Evolutionary conservation across 2,888 invertebrate species (phyloP).

Genomic region (Drosophila emarginata): DNA sequence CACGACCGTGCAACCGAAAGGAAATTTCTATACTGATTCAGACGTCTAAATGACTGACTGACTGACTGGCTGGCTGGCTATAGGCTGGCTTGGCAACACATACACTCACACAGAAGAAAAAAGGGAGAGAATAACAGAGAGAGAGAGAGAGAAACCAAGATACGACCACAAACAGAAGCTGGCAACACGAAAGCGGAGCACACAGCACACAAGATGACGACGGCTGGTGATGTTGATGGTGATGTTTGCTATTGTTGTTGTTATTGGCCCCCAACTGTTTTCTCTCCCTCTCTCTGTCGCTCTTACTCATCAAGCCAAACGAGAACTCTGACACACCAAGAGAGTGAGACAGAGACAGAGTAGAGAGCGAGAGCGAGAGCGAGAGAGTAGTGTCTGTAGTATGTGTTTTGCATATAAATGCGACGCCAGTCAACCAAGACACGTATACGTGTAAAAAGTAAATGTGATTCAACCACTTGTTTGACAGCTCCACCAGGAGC

Average conservation of each 20-base stretch:
- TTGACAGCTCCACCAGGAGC: constrained; percentile 55
- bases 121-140: background rate
- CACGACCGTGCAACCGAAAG: constrained; percentile 60
- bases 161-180: constrained; percentile 34
- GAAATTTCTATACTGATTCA: constrained; percentile 78
- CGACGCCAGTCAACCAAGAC: constrained; percentile 46
- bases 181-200: constrained; percentile 70
- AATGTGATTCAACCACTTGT: constrained; percentile 64
- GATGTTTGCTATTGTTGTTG: constrained; percentile 38
- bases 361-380: constrained; percentile 35
- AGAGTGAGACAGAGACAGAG: constrained; percentile 13
- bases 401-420: constrained; percentile 67
- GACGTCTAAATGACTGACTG: constrained; percentile 47
- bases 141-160: constrained; percentile 6
- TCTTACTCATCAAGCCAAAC: constrained; percentile 4
- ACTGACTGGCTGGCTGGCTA: constrained; percentile 35
- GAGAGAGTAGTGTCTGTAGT: constrained; percentile 21
- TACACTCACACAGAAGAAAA: constrained; percentile 16
- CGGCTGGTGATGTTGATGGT: constrained; percentile 29
- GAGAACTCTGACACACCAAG: background rate
- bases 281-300: constrained; percentile 42
- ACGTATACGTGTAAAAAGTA: constrained; percentile 19
- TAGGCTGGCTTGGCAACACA: constrained; percentile 30
- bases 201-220: constrained; percentile 60
- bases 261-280: constrained; percentile 44